Conservation (phyloP, 2,888 invertebrate genomes). For the Sclerodermus sp. region DNA sequence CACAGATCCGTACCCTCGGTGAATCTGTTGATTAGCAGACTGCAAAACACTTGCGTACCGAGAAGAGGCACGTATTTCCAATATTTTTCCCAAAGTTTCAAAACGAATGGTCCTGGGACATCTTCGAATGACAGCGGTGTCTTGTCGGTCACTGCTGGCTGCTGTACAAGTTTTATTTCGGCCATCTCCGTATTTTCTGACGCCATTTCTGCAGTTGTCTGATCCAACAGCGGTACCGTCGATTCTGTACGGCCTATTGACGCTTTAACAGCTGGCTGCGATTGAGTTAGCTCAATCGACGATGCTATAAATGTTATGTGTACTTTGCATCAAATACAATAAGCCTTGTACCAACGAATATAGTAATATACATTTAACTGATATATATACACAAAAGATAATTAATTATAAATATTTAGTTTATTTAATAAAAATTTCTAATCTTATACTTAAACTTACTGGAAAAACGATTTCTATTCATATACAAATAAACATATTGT, state of each 20-base stretch:
- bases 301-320: constrained; percentile 16
- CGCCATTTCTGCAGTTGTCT: constrained; percentile 5
- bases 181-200: constrained; percentile 6
- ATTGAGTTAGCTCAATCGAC: constrained; percentile 18
- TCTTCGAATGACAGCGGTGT: constrained; percentile 62
- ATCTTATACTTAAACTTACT: too few species aligned
- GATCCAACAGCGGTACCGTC: constrained; percentile 25
- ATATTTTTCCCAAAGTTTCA: constrained; percentile 63
- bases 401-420: too few species aligned
- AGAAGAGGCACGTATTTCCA: constrained; percentile 66
- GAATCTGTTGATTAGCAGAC: constrained; percentile 50
- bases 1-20: constrained; percentile 47
- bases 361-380: too few species aligned
- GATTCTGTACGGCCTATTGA: constrained; percentile 11
- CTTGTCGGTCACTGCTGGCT: constrained; percentile 25
- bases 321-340: too few species aligned
- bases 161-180: neutral
- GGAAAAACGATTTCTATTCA: too few species aligned
- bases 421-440: too few species aligned
- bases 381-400: too few species aligned
- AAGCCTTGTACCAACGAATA: too few species aligned
- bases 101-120: constrained; percentile 66
- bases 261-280: constrained; percentile 9
- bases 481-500: too few species aligned
- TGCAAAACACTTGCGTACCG: constrained; percentile 63